These are phyloP conservation scores for Elephas maximus DNA, from an alignment of 2,113 vertebrate genomes.

Conservation along the genomic window DNA sequence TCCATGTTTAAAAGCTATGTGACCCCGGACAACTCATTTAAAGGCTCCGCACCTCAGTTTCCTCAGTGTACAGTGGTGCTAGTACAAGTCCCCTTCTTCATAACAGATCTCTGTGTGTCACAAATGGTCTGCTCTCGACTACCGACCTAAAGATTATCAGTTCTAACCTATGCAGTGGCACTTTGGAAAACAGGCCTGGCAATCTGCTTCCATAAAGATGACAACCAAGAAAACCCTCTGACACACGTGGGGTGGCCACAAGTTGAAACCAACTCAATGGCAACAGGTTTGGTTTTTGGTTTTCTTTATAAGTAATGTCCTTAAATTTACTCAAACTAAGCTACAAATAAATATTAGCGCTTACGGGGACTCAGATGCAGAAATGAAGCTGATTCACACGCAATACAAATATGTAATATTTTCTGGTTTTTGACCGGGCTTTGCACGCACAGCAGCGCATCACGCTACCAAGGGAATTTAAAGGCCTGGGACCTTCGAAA, in stretches of 20 bases:
- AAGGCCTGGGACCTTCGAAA: neutral
- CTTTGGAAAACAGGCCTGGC: neutral
- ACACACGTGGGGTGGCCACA: neutral
- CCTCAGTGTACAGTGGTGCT: neutral
- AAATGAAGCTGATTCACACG: neutral
- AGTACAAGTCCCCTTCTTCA: neutral
- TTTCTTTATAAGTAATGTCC: neutral
- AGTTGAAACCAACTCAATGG: neutral
- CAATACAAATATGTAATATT: too few species aligned
- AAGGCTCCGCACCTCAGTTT: neutral
- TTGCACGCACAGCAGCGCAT: accelerated
- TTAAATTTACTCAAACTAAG: neutral
- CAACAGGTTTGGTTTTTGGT: neutral
- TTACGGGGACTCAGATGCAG: neutral
- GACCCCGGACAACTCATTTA: neutral
- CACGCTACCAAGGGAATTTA: neutral
- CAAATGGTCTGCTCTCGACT: neutral
- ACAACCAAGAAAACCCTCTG: neutral
- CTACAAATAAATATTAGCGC: neutral
- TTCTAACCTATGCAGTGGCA: neutral
- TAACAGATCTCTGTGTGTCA: too few species aligned
- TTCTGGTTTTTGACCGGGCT: neutral
- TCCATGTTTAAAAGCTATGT: neutral
- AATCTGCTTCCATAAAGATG: neutral
- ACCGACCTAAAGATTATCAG: neutral